phyloP scores from a whole-genome alignment of 2,888 invertebrate species.

The Seira ritae region DNA sequence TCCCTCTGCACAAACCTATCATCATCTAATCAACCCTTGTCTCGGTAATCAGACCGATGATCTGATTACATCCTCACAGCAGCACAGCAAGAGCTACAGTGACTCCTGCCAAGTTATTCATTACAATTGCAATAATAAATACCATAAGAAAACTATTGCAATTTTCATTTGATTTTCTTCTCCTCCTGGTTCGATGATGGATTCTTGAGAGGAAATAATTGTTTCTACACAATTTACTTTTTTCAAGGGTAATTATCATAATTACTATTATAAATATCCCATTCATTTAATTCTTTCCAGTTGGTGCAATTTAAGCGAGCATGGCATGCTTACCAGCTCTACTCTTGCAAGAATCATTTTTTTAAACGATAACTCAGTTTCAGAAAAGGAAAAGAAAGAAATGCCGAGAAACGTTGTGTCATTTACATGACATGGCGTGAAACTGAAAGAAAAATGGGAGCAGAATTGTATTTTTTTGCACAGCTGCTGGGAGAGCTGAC shows the following conservation, averaged over 20 bases:
- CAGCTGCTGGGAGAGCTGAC: conserved; percentile 64
- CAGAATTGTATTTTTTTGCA: conserved; percentile 58
- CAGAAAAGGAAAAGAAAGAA: conserved; percentile 22
- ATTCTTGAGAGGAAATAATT: background rate
- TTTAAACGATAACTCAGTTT: background rate
- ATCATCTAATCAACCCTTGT: conserved; percentile 67
- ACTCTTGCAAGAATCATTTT: background rate
- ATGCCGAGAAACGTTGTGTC: conserved; percentile 58
- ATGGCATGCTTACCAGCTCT: too few relatives aligned
- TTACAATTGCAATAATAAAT: conserved; percentile 21
- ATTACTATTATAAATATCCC: conserved; percentile 20
- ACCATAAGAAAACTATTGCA: conserved; percentile 21
- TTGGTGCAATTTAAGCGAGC: conserved; percentile 7
- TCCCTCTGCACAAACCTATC: conserved; percentile 45
- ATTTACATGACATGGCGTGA: conserved; percentile 64
- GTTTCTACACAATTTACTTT: background rate
- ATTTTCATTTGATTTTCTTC: conserved; percentile 20
- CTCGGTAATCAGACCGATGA: conserved; percentile 59
- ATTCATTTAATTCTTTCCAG: conserved; percentile 6
- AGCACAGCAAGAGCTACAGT: too few relatives aligned
- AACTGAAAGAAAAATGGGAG: conserved; percentile 65
- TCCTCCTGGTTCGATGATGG: conserved; percentile 21
- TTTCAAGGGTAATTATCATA: conserved; percentile 19
- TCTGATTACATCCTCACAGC: conserved; percentile 50
- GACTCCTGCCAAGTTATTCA: conserved; percentile 7